These are phyloP conservation scores for Spheniscus mendiculus DNA, from an alignment of 2,113 vertebrate species.

Conservation along the genomic window DNA sequence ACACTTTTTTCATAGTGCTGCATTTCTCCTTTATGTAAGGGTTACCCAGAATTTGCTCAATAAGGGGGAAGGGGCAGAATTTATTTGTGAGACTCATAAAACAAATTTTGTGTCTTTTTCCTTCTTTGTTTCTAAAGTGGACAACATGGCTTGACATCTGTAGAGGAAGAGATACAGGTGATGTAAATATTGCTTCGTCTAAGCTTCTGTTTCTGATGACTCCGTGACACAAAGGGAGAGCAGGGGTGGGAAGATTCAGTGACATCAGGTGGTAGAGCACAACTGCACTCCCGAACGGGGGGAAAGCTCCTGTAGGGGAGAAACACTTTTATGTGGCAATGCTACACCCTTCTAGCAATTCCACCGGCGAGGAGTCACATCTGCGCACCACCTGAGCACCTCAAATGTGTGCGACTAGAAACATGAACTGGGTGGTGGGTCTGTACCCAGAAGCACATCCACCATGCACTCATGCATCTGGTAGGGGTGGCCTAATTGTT, in stretches of 20 bases:
- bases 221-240: neutral
- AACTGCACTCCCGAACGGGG: rapidly evolving
- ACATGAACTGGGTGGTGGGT: neutral
- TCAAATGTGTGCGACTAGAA: neutral
- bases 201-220: neutral
- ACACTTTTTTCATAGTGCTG: neutral
- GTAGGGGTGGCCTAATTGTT: neutral
- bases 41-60: neutral
- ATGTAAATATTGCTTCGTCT: neutral
- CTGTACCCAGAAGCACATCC: neutral
- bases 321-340: neutral
- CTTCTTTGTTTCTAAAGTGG: neutral
- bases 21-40: neutral
- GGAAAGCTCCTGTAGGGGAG: neutral
- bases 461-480: neutral
- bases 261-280: neutral
- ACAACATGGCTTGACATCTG: neutral
- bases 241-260: neutral
- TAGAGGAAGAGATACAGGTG: neutral
- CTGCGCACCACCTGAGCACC: neutral
- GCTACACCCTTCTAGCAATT: neutral
- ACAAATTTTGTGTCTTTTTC: neutral
- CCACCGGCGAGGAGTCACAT: neutral
- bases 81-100: neutral
- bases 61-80: neutral